Conservation (phyloP, 2,113 vertebrate species). For the Erpornis zantholeuca region DNA sequence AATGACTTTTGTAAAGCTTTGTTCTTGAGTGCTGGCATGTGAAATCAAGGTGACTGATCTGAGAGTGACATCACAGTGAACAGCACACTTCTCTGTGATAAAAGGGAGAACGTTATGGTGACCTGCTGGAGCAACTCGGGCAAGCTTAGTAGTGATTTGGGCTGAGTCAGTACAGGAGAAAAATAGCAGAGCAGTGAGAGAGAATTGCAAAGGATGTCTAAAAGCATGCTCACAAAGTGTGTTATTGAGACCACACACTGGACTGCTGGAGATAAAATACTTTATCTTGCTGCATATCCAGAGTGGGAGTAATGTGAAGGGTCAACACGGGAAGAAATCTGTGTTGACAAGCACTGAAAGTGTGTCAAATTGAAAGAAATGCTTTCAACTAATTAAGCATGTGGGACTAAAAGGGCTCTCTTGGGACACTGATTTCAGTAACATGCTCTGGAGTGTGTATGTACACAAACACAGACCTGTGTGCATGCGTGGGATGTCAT, state of each 20-base stretch:
- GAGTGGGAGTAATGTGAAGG: not conserved
- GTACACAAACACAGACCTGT: not conserved
- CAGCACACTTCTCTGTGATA: not conserved
- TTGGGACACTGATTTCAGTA: not conserved
- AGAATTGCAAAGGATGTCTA: not conserved
- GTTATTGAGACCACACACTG: not conserved
- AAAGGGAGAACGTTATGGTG: not conserved
- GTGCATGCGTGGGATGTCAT: not conserved
- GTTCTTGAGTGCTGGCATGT: not conserved
- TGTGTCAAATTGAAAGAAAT: not conserved
- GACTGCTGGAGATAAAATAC: not conserved
- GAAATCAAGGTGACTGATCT: not conserved
- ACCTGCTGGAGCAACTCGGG: not conserved
- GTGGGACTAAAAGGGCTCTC: not conserved
- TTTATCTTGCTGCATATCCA: not conserved
- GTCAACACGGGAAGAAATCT: not conserved
- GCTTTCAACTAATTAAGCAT: not conserved
- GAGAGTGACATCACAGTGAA: not conserved
- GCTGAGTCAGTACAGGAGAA: not conserved
- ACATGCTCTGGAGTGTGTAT: not conserved
- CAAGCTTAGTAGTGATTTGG: not conserved
- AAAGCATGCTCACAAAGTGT: not conserved
- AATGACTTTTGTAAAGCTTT: not conserved
- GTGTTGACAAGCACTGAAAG: not conserved
- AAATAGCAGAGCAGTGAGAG: not conserved